phyloP scores from a whole-genome alignment of 2,888 invertebrate genomes.

The Epistrophe eligans region DNA sequence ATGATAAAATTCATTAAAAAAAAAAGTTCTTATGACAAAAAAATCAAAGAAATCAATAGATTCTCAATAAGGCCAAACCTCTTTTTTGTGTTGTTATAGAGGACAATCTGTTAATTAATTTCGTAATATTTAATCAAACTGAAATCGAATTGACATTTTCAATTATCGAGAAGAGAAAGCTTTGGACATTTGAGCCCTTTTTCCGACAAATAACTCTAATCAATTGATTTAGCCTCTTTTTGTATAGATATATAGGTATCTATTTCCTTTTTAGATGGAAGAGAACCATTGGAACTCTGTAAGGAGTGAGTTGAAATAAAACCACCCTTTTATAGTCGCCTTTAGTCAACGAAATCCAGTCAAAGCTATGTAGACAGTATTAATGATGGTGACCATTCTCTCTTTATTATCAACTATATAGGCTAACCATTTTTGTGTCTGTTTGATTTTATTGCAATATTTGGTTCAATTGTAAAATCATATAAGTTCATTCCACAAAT shows the following conservation, averaged over 20 bases:
- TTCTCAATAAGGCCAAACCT: not conserved
- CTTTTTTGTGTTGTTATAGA: not conserved
- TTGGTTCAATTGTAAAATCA: too few species aligned
- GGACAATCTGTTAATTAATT: conserved; percentile 42
- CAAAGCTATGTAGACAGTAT: not conserved
- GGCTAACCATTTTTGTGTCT: too few species aligned
- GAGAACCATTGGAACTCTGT: too few species aligned
- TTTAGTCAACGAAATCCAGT: conserved; percentile 28
- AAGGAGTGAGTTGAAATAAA: not conserved
- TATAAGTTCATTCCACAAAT: too few species aligned
- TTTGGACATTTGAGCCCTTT: not conserved
- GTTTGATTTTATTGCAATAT: too few species aligned
- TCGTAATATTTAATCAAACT: conserved; percentile 29
- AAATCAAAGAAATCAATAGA: not conserved
- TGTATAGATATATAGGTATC: too few species aligned
- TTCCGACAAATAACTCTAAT: conserved; percentile 20
- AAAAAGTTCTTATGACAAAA: not conserved
- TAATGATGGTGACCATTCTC: conserved; percentile 5
- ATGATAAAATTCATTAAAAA: not conserved
- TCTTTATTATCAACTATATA: too few species aligned
- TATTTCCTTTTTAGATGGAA: not conserved
- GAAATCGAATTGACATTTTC: conserved; percentile 31
- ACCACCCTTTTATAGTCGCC: not conserved
- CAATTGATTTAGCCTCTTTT: conserved; percentile 9
- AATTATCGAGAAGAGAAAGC: not conserved